Percentiles rank a stretch among this genome's conserved stretches.
These are phyloP conservation scores for Brachypteracias leptosomus DNA, from an alignment of 2,113 vertebrate species.

Conservation along the genomic window DNA sequence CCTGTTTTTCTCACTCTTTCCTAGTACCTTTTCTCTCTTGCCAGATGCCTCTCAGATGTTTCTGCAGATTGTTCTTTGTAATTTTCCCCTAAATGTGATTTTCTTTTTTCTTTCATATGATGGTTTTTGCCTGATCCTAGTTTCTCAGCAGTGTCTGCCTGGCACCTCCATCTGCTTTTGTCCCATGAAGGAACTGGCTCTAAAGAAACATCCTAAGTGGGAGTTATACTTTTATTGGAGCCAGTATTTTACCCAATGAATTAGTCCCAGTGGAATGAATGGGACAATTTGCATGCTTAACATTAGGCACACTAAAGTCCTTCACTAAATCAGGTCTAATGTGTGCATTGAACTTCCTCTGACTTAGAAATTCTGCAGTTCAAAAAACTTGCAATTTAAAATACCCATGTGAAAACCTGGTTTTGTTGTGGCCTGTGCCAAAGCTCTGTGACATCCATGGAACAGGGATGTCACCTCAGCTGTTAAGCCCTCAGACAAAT, in stretches of 20 bases:
- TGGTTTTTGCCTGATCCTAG: not conserved
- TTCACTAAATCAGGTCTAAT: constrained; percentile 34
- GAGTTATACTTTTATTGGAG: not conserved
- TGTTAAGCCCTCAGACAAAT: not conserved
- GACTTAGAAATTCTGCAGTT: not conserved
- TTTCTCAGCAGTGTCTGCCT: not conserved
- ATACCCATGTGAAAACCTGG: not conserved
- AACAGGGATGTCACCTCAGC: not conserved
- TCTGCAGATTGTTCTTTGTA: not conserved
- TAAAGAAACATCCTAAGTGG: not conserved
- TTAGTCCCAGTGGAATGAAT: not conserved
- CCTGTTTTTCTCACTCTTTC: not conserved
- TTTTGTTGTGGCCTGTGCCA: not conserved
- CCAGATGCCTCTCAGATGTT: not conserved
- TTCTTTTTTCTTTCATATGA: not conserved
- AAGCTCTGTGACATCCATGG: not conserved
- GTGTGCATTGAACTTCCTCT: constrained; percentile 7
- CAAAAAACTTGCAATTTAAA: not conserved
- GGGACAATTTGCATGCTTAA: not conserved
- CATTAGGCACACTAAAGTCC: not conserved
- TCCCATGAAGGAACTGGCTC: not conserved
- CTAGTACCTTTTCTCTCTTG: not conserved
- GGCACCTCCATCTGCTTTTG: not conserved
- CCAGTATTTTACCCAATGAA: constrained; percentile 3
- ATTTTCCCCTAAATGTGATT: not conserved